Percentiles rank a stretch among this genome's conserved stretches.
Conservation (phyloP, 2,113 vertebrate species). For the Plecotus auritus region DNA sequence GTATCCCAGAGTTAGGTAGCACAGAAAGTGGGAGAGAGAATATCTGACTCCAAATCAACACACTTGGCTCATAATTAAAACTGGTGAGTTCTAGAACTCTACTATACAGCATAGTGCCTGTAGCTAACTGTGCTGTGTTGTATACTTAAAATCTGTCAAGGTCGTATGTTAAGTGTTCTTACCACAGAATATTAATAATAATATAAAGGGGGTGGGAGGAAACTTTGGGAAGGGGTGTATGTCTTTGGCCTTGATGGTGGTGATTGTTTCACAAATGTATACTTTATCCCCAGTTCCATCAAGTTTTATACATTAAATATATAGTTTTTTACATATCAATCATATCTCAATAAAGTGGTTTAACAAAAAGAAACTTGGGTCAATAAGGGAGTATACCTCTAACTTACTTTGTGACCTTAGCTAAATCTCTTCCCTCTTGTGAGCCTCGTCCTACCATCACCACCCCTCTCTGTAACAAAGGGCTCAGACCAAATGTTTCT, state of each 20-base stretch:
- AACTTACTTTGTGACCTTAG: background rate
- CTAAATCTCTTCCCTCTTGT: background rate
- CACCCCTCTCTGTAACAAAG: background rate
- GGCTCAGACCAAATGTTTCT: background rate
- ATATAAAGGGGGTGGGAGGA: background rate
- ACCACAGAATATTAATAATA: background rate
- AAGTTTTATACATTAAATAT: background rate
- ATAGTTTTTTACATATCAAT: background rate
- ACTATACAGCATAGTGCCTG: background rate
- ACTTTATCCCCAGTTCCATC: background rate
- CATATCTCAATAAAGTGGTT: background rate
- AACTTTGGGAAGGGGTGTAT: background rate
- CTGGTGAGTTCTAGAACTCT: background rate
- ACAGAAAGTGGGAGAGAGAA: background rate
- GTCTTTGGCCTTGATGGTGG: background rate
- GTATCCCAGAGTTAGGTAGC: background rate
- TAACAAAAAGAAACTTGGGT: background rate
- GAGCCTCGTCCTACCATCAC: background rate
- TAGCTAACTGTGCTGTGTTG: background rate
- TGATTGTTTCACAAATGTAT: background rate
- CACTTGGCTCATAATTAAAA: background rate
- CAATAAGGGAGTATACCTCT: background rate
- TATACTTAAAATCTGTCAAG: background rate
- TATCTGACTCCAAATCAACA: background rate
- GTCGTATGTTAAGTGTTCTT: background rate